Conservation (phyloP, 1,140 invertebrate species). For the Rhizoglyphus robini region DNA sequence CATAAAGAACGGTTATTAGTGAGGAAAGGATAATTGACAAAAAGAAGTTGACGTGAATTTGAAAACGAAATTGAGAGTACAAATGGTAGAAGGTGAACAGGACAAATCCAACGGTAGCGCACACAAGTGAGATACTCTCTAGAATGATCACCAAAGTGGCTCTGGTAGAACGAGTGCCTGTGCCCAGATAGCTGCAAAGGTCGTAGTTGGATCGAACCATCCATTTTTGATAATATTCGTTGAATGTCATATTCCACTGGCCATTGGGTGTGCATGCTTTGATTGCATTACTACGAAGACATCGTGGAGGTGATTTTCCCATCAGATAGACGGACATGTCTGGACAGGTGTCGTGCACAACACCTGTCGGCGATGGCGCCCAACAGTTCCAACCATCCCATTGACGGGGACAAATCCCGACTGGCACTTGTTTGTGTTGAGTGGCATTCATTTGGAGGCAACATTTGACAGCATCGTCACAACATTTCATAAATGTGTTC, state of each 20-base stretch:
- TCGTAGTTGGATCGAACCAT: background rate
- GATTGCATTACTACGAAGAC: background rate
- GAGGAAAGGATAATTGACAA: background rate
- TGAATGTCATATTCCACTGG: background rate
- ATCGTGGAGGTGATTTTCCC: background rate
- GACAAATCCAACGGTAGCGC: background rate
- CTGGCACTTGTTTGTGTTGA: background rate
- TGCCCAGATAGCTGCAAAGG: background rate
- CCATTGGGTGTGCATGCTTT: background rate
- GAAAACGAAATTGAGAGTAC: background rate
- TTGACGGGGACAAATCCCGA: background rate
- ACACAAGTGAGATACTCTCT: background rate
- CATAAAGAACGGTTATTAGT: background rate
- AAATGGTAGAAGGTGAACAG: background rate
- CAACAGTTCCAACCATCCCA: conserved; percentile 8
- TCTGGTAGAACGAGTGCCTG: background rate
- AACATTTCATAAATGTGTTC: conserved; percentile 1
- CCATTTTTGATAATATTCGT: background rate
- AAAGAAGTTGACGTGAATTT: conserved; percentile 13
- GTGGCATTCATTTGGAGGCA: background rate
- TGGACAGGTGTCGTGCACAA: background rate
- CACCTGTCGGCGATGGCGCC: background rate
- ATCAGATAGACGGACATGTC: background rate
- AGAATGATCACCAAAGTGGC: background rate
- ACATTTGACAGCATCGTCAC: background rate